phyloP scores from a whole-genome alignment of 2,113 vertebrate species.

The Arenaria interpres region DNA sequence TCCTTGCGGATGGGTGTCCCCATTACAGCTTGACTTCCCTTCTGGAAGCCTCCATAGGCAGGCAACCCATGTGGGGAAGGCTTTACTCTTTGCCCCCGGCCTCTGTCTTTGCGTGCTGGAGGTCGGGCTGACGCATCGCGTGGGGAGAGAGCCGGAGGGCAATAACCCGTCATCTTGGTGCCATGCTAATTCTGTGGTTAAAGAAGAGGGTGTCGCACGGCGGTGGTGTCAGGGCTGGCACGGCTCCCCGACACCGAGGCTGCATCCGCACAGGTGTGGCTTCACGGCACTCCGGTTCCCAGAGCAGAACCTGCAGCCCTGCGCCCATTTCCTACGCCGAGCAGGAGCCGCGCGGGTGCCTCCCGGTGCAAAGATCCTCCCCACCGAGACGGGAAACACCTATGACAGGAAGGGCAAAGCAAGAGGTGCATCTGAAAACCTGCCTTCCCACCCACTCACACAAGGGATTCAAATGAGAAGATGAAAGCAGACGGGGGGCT shows the following conservation, averaged over 20 bases:
- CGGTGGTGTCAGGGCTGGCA: not conserved
- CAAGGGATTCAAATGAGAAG: not conserved
- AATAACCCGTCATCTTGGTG: not conserved
- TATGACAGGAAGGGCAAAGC: accelerated
- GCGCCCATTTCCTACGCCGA: accelerated
- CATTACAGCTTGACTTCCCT: not conserved
- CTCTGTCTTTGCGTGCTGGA: not conserved
- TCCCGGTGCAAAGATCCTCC: not conserved
- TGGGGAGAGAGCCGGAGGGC: not conserved
- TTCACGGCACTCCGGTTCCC: accelerated
- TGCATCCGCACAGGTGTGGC: not conserved
- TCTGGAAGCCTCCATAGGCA: not conserved
- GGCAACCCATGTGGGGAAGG: not conserved
- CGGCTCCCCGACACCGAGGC: not conserved
- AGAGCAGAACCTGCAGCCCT: not conserved
- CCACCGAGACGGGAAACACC: accelerated
- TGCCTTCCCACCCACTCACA: not conserved
- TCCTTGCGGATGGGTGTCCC: not conserved
- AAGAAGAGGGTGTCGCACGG: not conserved
- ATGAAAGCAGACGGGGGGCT: not conserved
- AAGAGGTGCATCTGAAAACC: not conserved
- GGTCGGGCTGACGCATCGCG: not conserved
- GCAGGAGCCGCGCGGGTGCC: accelerated
- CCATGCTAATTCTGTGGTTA: not conserved
- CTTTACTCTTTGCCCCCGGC: not conserved